Base-by-base conservation (phyloP, 2,113 vertebrate species). In the Chloebia gouldiae region DNA sequence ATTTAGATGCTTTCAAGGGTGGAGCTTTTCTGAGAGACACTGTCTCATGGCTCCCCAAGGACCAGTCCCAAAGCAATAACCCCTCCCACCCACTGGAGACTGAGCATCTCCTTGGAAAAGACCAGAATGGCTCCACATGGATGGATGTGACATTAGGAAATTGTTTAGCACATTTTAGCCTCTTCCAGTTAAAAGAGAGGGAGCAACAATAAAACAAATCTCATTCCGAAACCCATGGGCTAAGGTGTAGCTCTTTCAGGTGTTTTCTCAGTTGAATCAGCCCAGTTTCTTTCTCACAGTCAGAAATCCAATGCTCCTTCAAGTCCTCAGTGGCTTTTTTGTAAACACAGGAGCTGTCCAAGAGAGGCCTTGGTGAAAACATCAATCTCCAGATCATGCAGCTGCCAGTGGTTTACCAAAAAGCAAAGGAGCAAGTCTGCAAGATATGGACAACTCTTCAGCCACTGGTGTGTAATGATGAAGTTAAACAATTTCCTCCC, bases 401-500 rank as follows among this genome's bases (percentile, higher is more conserved):
- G 95, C 89, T 99, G 76, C 98, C 98, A 3, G 98, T 98, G 66
- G 97, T 94, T 96, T 99, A 99, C 90, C 94, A 93, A 39, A 98
- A 98, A 82, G 97, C 97, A 63, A 97, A 97, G 69, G 72, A 97
- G 57, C 91, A 96, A 37, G 89, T 99, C 54, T 60, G 68, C 68
- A 95, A 95, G 47, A 98, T 99, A 78, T 99, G 99, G 99, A 87
- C 97, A 82, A 98, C 95, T 6, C 86, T 98, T 44, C 93, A 94
- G 13, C 99, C 98, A 22, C 98, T 98, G 97, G 98, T 99, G 97
- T 97, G 92, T 92, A 76, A 86, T 31, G 8, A 64, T 14, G 35
- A 37, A 50, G 35, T 80, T 72, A 63, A 66, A 31, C 47, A 59
- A 28, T n/a, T 65, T 45, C 23, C 2, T 25, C 37, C 44, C 44